Base-by-base conservation (phyloP, 2,888 invertebrate species). In the Drosophila macrospina region DNA sequence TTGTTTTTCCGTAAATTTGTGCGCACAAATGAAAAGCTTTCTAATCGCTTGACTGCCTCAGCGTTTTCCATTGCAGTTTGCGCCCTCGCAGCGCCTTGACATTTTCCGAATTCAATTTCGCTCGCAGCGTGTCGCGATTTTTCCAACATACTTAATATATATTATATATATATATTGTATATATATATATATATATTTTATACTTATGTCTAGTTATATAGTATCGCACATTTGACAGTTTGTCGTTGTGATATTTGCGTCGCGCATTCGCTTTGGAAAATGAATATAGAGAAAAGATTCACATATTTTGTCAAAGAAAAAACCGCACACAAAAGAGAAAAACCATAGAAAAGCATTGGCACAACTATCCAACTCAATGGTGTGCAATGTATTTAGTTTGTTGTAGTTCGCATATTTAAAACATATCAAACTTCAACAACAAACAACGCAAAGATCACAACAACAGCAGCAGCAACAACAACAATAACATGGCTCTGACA, bases 401-500 rank as follows among this genome's bases (percentile, higher is more conserved):
- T 63, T 39, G 65, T 64, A 52, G 65, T 44, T 47, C 15, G 34
- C 30, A 59, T 47, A 48, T 44, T 15, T 4, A 45, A 78, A 57
- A 37, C 5, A 47, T 50, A 51, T 6, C n/a, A 45, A 63, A 52
- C 32, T 26, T 4, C 34, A 73, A 16, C 20, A 44, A 48, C 4
- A 37, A 42, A 2, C 16, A 39, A 4, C 37, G 39, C 3, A 37
- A 42, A 2, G n/a, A 39, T 6, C 37, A 39, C 3, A 57, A 47
- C 6, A 28, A 24, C 37, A 55, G 41, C 7, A 44, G 45, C 20
- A 44, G 30, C 36, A 30, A 20, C n/a, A 28, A 7, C n/a, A 30
- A 15, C 15, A 48, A 55, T 30, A 68, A 26, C 44, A 91, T 91
- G 92, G 90, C 91, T 56, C 80, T 92, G 66, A 89, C 91, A 70